These are phyloP conservation scores for Arion vulgaris DNA, from an alignment of 1,140 invertebrate genomes.

Conservation along the genomic window DNA sequence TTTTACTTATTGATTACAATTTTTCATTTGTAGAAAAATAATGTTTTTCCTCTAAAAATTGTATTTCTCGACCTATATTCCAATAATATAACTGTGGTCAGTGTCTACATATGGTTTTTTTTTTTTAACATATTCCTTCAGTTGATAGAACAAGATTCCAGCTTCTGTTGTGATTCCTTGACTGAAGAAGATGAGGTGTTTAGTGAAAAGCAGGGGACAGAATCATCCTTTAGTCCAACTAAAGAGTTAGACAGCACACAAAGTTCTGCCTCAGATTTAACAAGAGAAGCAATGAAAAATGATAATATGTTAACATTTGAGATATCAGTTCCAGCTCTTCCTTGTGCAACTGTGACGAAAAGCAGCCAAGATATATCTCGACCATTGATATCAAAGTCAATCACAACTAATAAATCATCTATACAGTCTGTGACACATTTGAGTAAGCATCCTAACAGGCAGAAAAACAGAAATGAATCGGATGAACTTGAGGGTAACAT, in stretches of 20 bases:
- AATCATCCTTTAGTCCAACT: not conserved
- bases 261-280: not conserved
- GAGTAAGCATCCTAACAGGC: not conserved
- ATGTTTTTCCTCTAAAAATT: too few relatives aligned
- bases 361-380: not conserved
- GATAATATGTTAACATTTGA: not conserved
- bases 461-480: not conserved
- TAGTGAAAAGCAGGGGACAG: not conserved
- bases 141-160: not conserved
- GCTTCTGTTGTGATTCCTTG: not conserved
- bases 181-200: not conserved
- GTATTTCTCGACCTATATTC: too few relatives aligned
- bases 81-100: too few relatives aligned
- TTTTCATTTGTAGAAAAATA: too few relatives aligned
- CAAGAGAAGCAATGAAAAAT: not conserved
- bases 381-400: not conserved
- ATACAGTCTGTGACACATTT: not conserved
- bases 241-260: not conserved
- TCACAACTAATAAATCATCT: not conserved
- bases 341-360: not conserved
- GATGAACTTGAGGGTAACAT: not conserved
- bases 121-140: not conserved
- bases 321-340: conserved; percentile 4
- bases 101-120: too few relatives aligned
- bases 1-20: too few relatives aligned